A percentile compares a stretch with the other conserved stretches of the same genome.
Conservation (phyloP, 2,888 invertebrate genomes). For the Leptura quadrifasciata region DNA sequence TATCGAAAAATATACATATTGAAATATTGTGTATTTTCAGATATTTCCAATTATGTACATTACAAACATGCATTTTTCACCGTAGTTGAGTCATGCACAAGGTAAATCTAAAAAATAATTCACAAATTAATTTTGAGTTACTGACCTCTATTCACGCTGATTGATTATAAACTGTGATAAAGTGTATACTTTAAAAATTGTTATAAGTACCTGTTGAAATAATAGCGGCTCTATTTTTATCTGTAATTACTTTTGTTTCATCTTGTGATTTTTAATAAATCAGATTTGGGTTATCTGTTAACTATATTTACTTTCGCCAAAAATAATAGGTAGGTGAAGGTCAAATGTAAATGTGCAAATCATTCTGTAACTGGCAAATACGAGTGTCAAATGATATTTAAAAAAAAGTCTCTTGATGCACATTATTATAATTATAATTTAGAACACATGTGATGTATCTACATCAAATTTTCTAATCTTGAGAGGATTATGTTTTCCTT, state of each 20-base stretch:
- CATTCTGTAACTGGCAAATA: too few relatives aligned
- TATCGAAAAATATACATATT: too few relatives aligned
- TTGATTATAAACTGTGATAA: not conserved
- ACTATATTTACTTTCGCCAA: not conserved
- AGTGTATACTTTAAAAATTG: not conserved
- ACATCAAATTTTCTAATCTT: too few relatives aligned
- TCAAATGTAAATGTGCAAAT: too few relatives aligned
- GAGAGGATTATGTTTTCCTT: too few relatives aligned
- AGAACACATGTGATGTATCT: too few relatives aligned
- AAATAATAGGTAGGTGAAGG: not conserved
- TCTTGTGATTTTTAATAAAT: not conserved
- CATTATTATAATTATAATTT: too few relatives aligned
- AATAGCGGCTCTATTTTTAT: not conserved
- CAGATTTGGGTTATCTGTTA: not conserved
- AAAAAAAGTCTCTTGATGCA: too few relatives aligned
- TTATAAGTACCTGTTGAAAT: not conserved
- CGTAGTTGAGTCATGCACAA: not conserved
- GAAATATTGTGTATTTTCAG: too few relatives aligned
- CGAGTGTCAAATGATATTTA: too few relatives aligned
- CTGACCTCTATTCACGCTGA: not conserved
- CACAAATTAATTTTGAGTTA: not conserved
- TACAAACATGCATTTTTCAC: not conserved
- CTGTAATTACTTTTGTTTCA: not conserved
- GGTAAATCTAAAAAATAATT: not conserved
- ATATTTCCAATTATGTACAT: too few relatives aligned